These are phyloP conservation scores for Falco concolor DNA, from an alignment of 2,797 vertebrate species.

Conservation along the genomic window DNA sequence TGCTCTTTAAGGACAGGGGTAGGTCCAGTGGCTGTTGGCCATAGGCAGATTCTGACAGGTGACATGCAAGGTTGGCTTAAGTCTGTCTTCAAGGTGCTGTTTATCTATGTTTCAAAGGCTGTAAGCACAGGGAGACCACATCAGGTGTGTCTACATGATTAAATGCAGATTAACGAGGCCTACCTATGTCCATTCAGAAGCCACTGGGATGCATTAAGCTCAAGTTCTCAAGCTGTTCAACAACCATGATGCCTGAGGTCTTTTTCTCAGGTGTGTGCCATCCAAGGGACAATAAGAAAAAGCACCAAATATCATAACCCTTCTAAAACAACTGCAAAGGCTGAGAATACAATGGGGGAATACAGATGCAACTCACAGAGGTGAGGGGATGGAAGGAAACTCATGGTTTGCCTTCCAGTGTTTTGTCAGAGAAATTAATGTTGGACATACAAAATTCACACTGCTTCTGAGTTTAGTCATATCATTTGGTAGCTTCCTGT, in stretches of 20 bases:
- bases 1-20: not conserved
- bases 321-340: not conserved
- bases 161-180: not conserved
- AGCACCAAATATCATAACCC: not conserved
- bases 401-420: not conserved
- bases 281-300: not conserved
- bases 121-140: not conserved
- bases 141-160: not conserved
- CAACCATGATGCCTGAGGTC: not conserved
- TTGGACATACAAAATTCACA: not conserved
- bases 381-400: not conserved
- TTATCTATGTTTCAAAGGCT: not conserved
- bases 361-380: not conserved
- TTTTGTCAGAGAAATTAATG: constrained; percentile 15
- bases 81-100: not conserved
- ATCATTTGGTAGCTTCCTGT: constrained; percentile 1
- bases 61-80: not conserved
- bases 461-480: not conserved
- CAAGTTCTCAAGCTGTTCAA: not conserved
- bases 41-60: not conserved
- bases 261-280: not conserved
- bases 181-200: not conserved
- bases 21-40: not conserved
- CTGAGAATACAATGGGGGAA: not conserved
- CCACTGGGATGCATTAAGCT: not conserved